A percentile compares a stretch with the other conserved stretches of the same genome.
These are phyloP conservation scores for Hippocampus abdominalis DNA, from an alignment of 2,113 vertebrate species.

Conservation along the genomic window DNA sequence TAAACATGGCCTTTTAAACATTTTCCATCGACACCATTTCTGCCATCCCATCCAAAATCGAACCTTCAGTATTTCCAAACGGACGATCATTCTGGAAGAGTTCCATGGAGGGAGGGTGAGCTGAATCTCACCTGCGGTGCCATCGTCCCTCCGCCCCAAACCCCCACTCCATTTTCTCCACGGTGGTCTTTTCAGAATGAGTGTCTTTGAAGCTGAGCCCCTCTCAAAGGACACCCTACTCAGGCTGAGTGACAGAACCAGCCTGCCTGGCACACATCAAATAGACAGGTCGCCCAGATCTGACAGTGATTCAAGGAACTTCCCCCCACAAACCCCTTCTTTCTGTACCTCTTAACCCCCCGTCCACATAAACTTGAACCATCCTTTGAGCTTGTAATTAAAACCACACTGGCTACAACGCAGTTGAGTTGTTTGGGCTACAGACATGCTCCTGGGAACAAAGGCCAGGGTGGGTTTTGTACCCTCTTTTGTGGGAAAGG, in stretches of 20 bases:
- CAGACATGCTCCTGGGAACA: conserved; percentile 57
- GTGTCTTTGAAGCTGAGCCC: conserved; percentile 66
- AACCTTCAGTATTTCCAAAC: not conserved
- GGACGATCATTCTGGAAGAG: not conserved
- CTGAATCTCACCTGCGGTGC: conserved; percentile 41
- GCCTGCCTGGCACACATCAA: conserved; percentile 61
- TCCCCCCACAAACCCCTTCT: conserved; percentile 1
- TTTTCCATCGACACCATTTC: too few relatives aligned
- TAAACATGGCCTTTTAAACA: too few relatives aligned
- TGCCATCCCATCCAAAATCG: too few relatives aligned
- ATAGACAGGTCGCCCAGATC: conserved; percentile 47
- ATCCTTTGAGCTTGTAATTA: conserved; percentile 55
- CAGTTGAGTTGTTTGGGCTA: conserved; percentile 62
- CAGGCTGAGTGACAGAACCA: conserved; percentile 49
- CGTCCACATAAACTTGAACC: conserved; percentile 46
- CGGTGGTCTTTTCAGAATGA: conserved; percentile 65
- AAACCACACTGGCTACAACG: conserved; percentile 56
- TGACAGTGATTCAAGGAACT: conserved; percentile 31
- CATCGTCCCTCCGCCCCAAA: conserved; percentile 35
- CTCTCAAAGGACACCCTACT: conserved; percentile 40
- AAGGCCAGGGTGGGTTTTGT: conserved; percentile 43
- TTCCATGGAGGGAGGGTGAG: not conserved
- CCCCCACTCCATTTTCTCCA: conserved; percentile 45
- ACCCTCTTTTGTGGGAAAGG: conserved; percentile 37
- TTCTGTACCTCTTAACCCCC: conserved; percentile 27